Conservation (phyloP, 2,888 invertebrate genomes). For the Aproaerema taeniolella region DNA sequence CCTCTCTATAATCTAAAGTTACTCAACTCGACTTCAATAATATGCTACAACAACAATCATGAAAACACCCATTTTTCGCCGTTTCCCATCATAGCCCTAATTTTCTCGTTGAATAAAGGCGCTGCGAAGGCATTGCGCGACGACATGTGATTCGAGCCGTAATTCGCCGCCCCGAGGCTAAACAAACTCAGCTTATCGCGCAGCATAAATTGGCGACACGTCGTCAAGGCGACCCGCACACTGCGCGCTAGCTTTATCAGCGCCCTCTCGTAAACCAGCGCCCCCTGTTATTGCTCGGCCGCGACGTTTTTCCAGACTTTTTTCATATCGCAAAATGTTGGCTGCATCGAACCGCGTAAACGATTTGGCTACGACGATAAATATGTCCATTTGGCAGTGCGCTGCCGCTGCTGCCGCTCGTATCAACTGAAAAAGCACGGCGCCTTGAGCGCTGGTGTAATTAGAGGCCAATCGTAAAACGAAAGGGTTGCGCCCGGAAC, state of each 20-base stretch:
- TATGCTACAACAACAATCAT: background rate
- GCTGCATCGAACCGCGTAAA: conserved; percentile 51
- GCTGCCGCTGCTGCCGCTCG: conserved; percentile 39
- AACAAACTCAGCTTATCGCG: conserved; percentile 74
- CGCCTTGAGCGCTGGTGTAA: conserved; percentile 71
- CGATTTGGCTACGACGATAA: conserved; percentile 60
- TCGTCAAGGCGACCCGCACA: conserved; percentile 70
- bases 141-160: conserved; percentile 51
- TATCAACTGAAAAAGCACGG: conserved; percentile 63
- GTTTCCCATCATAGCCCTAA: conserved; percentile 10
- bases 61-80: conserved; percentile 8
- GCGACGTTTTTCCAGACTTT: conserved; percentile 62
- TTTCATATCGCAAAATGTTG: conserved; percentile 60
- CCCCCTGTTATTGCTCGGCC: conserved; percentile 60
- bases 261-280: conserved; percentile 67
- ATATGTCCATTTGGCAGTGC: conserved; percentile 68
- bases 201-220: conserved; percentile 74
- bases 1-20: conserved; percentile 29
- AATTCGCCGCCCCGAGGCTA: conserved; percentile 59
- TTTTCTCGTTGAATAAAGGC: conserved; percentile 29
- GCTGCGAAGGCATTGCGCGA: conserved; percentile 28
- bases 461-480: conserved; percentile 77
- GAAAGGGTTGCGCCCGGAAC: conserved; percentile 67
- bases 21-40: conserved; percentile 3
- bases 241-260: conserved; percentile 63